Conservation (phyloP, 2,113 vertebrate species). For the Mobula birostris region DNA sequence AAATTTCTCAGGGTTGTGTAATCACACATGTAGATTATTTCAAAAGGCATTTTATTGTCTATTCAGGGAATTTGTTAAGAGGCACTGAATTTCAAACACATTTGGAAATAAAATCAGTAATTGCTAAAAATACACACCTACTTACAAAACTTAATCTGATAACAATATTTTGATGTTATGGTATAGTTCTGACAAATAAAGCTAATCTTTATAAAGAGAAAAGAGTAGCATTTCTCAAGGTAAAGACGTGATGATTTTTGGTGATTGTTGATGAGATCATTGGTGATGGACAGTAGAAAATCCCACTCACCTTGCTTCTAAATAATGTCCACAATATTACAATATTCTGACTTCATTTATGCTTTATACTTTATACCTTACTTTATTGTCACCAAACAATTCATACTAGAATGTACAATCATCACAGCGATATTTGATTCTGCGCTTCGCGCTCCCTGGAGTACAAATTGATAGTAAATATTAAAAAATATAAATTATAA, state of each 20-base stretch:
- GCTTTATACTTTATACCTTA: too few species aligned
- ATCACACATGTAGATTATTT: neutral
- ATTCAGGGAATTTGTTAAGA: neutral
- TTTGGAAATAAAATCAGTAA: neutral
- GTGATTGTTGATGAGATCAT: neutral
- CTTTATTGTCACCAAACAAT: too few species aligned
- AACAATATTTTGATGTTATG: too few species aligned
- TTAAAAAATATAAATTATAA: too few species aligned
- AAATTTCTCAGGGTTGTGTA: too few species aligned
- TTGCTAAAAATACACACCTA: neutral
- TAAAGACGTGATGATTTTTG: neutral
- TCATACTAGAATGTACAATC: too few species aligned
- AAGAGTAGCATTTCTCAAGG: neutral
- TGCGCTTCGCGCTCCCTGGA: too few species aligned
- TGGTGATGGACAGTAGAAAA: neutral
- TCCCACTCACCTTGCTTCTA: too few species aligned
- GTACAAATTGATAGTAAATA: too few species aligned
- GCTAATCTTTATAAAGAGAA: neutral
- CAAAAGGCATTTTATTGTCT: neutral
- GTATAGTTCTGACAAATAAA: too few species aligned
- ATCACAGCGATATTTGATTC: too few species aligned
- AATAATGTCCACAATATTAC: too few species aligned
- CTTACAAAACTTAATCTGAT: neutral
- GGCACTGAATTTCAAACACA: neutral
- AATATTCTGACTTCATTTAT: neutral